Conservation (phyloP, 2,113 vertebrate genomes). For the Nycticryphes semicollaris region DNA sequence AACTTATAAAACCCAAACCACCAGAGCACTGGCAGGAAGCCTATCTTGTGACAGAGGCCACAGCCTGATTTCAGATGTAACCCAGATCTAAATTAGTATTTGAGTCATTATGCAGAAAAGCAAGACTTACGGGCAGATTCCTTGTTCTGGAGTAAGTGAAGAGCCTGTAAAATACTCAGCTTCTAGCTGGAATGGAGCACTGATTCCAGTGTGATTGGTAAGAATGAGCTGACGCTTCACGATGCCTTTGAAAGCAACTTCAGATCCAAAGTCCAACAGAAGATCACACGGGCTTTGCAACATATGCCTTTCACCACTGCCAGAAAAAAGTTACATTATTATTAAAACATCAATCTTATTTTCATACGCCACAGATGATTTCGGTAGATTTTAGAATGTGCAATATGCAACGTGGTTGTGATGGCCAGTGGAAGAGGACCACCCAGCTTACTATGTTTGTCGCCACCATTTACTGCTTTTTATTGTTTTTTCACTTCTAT, state of each 20-base stretch:
- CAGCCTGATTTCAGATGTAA: not conserved
- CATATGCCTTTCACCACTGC: conserved; percentile 37
- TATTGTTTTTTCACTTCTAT: not conserved
- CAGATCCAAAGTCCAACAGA: conserved; percentile 83
- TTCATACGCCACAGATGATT: not conserved
- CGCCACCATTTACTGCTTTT: not conserved
- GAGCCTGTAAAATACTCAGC: conserved; percentile 81
- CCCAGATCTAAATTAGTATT: not conserved
- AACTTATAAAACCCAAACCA: not conserved
- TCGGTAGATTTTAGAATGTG: not conserved
- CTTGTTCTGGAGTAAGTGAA: not conserved
- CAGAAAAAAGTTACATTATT: not conserved
- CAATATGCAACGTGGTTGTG: not conserved
- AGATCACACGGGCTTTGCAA: not conserved
- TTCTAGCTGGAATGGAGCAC: conserved; percentile 79
- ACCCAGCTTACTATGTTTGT: not conserved
- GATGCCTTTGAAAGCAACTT: conserved; percentile 65
- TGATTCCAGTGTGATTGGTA: conserved; percentile 83
- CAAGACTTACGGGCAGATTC: conserved; percentile 39
- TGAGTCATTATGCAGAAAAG: not conserved
- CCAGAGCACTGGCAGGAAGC: not conserved
- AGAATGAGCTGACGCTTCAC: conserved; percentile 79
- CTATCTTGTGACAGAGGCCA: not conserved
- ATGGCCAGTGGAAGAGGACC: not conserved
- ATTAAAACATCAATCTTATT: not conserved